phyloP scores from a whole-genome alignment of 2,888 invertebrate species.

The Thymelicus sylvestris region DNA sequence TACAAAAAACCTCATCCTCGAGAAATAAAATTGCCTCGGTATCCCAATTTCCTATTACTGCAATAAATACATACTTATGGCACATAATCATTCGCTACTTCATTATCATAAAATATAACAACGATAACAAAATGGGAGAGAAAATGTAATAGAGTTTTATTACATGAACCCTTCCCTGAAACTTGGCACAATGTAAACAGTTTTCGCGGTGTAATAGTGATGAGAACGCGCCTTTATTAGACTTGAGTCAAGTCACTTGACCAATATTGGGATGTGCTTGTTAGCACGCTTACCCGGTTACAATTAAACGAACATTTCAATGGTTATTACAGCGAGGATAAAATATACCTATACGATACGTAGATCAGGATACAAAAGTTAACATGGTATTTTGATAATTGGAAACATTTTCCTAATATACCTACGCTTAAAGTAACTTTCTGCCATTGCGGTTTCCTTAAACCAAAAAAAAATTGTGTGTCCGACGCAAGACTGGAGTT shows the following conservation, averaged over 20 bases:
- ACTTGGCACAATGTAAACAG: constrained; percentile 32
- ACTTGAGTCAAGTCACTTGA: too few species aligned
- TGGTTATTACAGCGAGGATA: background rate
- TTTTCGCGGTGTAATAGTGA: constrained; percentile 33
- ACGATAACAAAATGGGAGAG: constrained; percentile 7
- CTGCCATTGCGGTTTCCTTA: too few species aligned
- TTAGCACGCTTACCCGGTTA: constrained; percentile 35
- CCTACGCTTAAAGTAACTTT: too few species aligned
- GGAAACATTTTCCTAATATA: too few species aligned
- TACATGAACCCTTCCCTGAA: constrained; percentile 19
- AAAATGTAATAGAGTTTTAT: constrained; percentile 20
- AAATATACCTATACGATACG: background rate
- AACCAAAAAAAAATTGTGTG: too few species aligned
- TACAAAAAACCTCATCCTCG: too few species aligned
- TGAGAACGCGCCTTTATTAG: constrained; percentile 50
- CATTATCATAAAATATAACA: constrained; percentile 12
- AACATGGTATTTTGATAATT: too few species aligned
- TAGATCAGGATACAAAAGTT: too few species aligned
- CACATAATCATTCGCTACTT: constrained; percentile 3
- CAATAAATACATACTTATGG: background rate
- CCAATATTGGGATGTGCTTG: constrained; percentile 51
- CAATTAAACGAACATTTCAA: constrained; percentile 4
- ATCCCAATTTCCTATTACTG: background rate
- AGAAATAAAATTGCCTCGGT: too few species aligned
- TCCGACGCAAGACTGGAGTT: too few species aligned